Conservation (phyloP, 1,140 invertebrate genomes). For the Drosophila ogumai region DNA sequence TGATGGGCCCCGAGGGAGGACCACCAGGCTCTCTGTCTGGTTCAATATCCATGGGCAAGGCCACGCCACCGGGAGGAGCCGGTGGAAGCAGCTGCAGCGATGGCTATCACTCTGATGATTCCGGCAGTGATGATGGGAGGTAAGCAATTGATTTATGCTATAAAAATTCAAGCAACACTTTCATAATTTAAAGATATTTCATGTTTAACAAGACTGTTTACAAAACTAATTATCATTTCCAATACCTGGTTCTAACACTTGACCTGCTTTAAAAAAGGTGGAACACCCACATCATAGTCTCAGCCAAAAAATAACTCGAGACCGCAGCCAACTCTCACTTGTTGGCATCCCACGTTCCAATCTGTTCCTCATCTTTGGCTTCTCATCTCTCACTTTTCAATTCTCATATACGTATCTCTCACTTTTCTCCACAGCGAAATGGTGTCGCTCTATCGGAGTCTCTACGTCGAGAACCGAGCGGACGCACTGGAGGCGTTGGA, state of each 20-base stretch:
- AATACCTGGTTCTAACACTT: constrained; percentile 44
- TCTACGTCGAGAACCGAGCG: constrained; percentile 93
- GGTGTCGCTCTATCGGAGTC: constrained; percentile 91
- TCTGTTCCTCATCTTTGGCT: constrained; percentile 15
- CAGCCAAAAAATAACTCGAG: constrained; percentile 6
- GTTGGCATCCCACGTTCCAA: constrained; percentile 39
- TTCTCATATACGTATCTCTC: constrained; percentile 23
- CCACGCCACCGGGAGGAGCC: constrained; percentile 85
- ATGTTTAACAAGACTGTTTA: not conserved
- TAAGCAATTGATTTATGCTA: constrained; percentile 35
- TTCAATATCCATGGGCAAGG: constrained; percentile 41
- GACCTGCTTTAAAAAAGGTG: constrained; percentile 45
- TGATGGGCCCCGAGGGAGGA: constrained; percentile 87
- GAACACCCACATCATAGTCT: constrained; percentile 49
- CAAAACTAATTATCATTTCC: constrained; percentile 8
- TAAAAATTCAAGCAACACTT: not conserved
- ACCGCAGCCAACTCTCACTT: constrained; percentile 31
- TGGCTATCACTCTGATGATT: constrained; percentile 94
- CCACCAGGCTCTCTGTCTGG: constrained; percentile 37
- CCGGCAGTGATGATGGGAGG: constrained; percentile 89
- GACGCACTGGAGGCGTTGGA: constrained; percentile 94
- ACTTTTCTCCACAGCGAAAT: constrained; percentile 86
- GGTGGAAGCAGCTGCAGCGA: constrained; percentile 87
- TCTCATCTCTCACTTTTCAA: not conserved
- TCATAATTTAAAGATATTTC: not conserved